Conservation (phyloP, 2,888 invertebrate species). For the Scaptomyza caliginosa region DNA sequence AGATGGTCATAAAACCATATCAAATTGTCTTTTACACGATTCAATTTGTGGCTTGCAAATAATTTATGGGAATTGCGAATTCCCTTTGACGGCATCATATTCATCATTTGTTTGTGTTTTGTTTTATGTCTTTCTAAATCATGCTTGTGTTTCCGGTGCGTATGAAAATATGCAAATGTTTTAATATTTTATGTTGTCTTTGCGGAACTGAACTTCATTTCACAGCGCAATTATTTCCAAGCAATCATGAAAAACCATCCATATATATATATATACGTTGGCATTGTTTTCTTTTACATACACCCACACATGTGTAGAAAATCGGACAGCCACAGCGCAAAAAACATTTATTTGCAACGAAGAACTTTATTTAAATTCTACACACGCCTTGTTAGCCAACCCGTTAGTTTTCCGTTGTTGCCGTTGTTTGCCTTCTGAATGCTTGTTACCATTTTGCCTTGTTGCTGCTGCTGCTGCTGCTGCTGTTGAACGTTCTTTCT, state of each 20-base stretch:
- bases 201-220: neutral
- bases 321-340: conserved; percentile 28
- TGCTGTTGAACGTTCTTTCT: neutral
- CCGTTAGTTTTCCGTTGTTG: conserved; percentile 1
- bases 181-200: neutral
- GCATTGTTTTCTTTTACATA: neutral
- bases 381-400: conserved; percentile 36
- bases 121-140: neutral
- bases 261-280: neutral
- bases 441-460: conserved; percentile 3
- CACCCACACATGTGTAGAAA: neutral
- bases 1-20: neutral
- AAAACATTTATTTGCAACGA: conserved; percentile 27
- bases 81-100: neutral
- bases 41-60: neutral
- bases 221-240: neutral
- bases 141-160: neutral
- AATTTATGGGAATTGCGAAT: neutral
- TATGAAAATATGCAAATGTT: neutral
- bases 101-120: neutral
- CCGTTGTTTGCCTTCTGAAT: conserved; percentile 1
- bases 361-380: conserved; percentile 34
- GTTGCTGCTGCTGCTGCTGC: neutral
- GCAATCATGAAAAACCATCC: neutral
- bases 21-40: neutral